These are phyloP conservation scores for Bimastos eiseni DNA, from an alignment of 2,888 invertebrate genomes.

Conservation along the genomic window DNA sequence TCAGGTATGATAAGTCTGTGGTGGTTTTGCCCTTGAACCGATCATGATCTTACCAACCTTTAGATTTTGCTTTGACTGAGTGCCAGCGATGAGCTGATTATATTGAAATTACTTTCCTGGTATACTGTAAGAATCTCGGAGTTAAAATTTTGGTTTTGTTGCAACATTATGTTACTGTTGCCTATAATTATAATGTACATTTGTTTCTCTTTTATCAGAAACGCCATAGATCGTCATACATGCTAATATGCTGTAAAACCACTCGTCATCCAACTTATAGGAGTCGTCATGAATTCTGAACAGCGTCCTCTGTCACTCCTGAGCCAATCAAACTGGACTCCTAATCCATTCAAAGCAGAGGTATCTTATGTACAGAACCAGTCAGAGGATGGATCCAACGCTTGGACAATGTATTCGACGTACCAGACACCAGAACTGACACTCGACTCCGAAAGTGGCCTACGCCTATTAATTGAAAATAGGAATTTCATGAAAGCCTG, in stretches of 20 bases:
- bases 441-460: background rate
- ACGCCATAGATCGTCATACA: background rate
- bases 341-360: background rate
- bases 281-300: background rate
- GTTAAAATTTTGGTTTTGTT: background rate
- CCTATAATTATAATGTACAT: background rate
- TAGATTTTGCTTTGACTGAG: too few species aligned
- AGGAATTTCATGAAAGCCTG: background rate
- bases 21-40: too few species aligned
- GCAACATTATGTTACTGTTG: background rate
- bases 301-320: background rate
- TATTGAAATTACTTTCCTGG: background rate
- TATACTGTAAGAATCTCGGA: background rate
- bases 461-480: too few species aligned
- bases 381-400: background rate
- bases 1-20: too few species aligned
- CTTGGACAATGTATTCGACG: background rate
- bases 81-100: background rate
- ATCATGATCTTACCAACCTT: too few species aligned
- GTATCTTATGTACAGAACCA: background rate
- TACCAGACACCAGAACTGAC: background rate
- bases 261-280: background rate
- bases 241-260: background rate
- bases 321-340: background rate
- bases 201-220: background rate